Percentiles rank a stretch among this genome's conserved stretches.
These are phyloP conservation scores for Drosophila heteroneura DNA, from an alignment of 2,888 invertebrate species.

Conservation along the genomic window DNA sequence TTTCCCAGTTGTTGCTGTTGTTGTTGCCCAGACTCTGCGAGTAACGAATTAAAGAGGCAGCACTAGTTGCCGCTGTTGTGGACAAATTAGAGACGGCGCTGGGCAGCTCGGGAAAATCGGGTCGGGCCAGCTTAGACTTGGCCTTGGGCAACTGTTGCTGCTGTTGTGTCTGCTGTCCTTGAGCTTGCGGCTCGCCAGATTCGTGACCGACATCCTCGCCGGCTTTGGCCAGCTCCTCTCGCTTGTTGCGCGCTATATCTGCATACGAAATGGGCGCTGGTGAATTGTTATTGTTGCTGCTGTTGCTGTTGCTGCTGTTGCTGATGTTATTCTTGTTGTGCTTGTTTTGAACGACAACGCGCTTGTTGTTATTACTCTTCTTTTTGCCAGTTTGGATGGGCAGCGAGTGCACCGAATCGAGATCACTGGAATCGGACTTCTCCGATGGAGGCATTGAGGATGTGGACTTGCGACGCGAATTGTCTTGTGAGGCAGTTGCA, in stretches of 20 bases:
- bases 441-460: conserved; percentile 93
- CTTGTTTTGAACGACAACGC: conserved; percentile 50
- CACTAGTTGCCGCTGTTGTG: conserved; percentile 4
- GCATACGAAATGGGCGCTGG: conserved; percentile 89
- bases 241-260: conserved; percentile 89
- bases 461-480: conserved; percentile 89
- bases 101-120: conserved; percentile 68
- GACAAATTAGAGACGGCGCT: conserved; percentile 28
- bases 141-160: conserved; percentile 36
- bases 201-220: conserved; percentile 35
- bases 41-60: conserved; percentile 36
- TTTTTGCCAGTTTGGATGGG: conserved; percentile 87
- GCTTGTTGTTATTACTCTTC: conserved; percentile 70
- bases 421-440: conserved; percentile 92
- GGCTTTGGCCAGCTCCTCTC: conserved; percentile 68
- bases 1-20: conserved; percentile 10
- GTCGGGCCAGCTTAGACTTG: conserved; percentile 47
- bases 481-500: conserved; percentile 62
- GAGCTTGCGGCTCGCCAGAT: conserved; percentile 9
- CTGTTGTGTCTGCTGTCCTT: conserved; percentile 14
- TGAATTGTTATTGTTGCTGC: conserved; percentile 55
- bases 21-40: conserved; percentile 58
- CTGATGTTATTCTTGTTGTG: conserved; percentile 48
- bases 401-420: conserved; percentile 94
- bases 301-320: conserved; percentile 47